These are phyloP conservation scores for Drosophila hawaiiensis DNA, from an alignment of 2,888 invertebrate species.

Conservation along the genomic window DNA sequence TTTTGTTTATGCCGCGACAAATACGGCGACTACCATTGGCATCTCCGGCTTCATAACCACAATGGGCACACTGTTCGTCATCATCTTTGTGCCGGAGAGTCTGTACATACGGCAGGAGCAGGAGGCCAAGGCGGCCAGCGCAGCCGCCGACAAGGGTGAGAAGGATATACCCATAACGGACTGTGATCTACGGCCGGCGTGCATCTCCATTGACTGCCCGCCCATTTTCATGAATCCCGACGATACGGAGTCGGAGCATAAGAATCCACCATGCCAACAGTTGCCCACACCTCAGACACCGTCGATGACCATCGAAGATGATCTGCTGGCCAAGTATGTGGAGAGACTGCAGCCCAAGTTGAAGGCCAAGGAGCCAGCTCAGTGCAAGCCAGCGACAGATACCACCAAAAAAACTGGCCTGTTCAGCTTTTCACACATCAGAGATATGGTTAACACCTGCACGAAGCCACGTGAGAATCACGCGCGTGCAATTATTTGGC, in stretches of 20 bases:
- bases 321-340: conserved; percentile 69
- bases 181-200: conserved; percentile 50
- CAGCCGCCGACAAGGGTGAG: conserved; percentile 18
- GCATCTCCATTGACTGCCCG: conserved; percentile 51
- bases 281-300: conserved; percentile 58
- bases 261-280: conserved; percentile 14
- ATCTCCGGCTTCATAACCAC: conserved; percentile 78
- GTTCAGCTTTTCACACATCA: conserved; percentile 77
- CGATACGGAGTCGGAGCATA: conserved; percentile 8
- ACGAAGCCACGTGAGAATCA: conserved; percentile 80
- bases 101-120: conserved; percentile 58
- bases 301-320: conserved; percentile 52
- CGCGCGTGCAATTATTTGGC: conserved; percentile 83
- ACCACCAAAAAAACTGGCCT: conserved; percentile 62
- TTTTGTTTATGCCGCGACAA: conserved; percentile 86
- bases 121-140: conserved; percentile 31
- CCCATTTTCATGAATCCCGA: conserved; percentile 44
- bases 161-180: conserved; percentile 49
- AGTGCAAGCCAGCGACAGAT: conserved; percentile 6
- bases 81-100: conserved; percentile 82
- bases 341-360: conserved; percentile 54
- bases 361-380: conserved; percentile 15
- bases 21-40: conserved; percentile 76
- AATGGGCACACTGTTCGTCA: conserved; percentile 72
- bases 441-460: conserved; percentile 83